Conservation (phyloP, 2,113 vertebrate species). For the Ochotona curzoniae region DNA sequence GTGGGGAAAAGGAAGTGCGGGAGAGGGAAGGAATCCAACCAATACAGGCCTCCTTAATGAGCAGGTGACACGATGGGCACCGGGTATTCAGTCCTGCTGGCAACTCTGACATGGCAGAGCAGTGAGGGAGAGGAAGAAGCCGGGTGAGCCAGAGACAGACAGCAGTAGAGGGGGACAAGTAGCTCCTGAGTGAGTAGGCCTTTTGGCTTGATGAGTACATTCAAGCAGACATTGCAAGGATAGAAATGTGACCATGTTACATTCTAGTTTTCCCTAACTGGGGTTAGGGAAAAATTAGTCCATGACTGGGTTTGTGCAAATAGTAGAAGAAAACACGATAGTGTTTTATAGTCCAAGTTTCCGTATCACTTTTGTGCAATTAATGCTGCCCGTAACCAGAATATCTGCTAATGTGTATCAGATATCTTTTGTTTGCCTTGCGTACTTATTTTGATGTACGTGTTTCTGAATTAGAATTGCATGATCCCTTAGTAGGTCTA, state of each 20-base stretch:
- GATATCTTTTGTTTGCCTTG: not conserved
- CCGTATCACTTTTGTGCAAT: not conserved
- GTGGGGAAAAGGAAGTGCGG: too few relatives aligned
- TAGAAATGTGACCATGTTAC: not conserved
- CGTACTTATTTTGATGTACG: not conserved
- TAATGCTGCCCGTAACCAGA: not conserved
- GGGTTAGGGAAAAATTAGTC: not conserved
- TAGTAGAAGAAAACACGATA: not conserved
- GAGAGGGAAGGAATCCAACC: not conserved
- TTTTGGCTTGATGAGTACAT: accelerated
- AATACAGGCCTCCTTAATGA: accelerated
- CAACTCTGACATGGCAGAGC: not conserved
- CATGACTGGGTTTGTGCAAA: not conserved
- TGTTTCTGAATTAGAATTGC: not conserved
- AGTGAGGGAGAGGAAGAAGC: not conserved
- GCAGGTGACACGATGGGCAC: not conserved
- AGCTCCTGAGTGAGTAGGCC: not conserved
- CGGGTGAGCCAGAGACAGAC: not conserved
- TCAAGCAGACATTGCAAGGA: not conserved
- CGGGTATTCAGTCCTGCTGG: not conserved
- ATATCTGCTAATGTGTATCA: not conserved
- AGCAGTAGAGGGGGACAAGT: not conserved
- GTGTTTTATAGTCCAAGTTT: not conserved
- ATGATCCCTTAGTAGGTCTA: not conserved
- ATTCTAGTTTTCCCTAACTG: accelerated